phyloP scores from a whole-genome alignment of 2,888 invertebrate genomes.

The Leptinotarsa haldemani region DNA sequence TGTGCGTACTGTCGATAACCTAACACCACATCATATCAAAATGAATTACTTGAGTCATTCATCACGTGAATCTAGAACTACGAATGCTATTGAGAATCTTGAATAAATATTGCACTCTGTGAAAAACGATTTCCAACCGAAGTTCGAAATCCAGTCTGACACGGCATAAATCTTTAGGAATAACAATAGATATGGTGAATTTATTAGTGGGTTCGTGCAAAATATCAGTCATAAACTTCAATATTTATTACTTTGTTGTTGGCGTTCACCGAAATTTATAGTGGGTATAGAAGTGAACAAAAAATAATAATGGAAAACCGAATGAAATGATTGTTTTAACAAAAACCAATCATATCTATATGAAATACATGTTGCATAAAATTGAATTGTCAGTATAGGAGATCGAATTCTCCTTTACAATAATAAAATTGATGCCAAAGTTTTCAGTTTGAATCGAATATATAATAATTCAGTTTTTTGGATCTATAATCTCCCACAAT shows the following conservation, averaged over 20 bases:
- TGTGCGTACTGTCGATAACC: no score
- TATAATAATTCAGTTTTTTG: no score
- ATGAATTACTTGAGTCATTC: neutral
- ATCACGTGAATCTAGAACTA: neutral
- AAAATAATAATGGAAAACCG: neutral
- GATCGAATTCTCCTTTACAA: no score
- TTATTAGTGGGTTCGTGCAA: constrained; percentile 40
- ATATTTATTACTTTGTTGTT: constrained; percentile 42
- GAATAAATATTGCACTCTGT: constrained; percentile 17
- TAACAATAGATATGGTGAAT: constrained; percentile 43
- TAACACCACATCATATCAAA: no score
- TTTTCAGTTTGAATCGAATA: no score
- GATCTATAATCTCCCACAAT: no score
- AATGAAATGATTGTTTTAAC: neutral
- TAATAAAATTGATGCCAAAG: no score
- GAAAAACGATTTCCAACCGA: constrained; percentile 31
- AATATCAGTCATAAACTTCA: constrained; percentile 46
- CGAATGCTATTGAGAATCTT: neutral
- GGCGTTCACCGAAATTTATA: constrained; percentile 28
- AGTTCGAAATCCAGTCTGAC: constrained; percentile 35
- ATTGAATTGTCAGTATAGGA: no score
- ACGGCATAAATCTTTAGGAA: constrained; percentile 41
- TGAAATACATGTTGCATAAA: no score
- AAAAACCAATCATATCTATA: neutral
- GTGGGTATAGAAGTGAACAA: neutral